These are phyloP conservation scores for Ophioninae sp. DNA, from an alignment of 2,888 invertebrate species.

Conservation along the genomic window DNA sequence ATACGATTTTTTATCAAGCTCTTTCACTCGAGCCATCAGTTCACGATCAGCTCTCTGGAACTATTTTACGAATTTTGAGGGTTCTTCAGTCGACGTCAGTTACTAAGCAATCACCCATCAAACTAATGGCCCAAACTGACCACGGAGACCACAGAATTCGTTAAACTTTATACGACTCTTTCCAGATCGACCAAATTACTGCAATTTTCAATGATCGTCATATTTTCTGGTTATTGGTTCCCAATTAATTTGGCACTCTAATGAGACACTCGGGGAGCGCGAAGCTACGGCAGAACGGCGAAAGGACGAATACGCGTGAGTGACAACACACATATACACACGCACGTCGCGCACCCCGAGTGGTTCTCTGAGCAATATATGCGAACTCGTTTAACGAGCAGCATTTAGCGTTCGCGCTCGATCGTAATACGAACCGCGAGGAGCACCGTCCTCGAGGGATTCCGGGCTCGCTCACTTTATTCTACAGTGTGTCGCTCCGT, in stretches of 20 bases:
- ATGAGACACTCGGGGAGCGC: constrained; percentile 68
- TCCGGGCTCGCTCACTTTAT: constrained; percentile 33
- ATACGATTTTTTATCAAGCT: neutral
- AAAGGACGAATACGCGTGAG: constrained; percentile 64
- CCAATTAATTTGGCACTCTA: constrained; percentile 72
- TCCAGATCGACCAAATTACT: neutral
- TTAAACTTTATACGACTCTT: neutral
- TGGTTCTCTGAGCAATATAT: constrained; percentile 23
- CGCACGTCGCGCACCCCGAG: neutral
- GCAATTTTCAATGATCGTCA: constrained; percentile 9
- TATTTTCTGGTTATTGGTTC: constrained; percentile 59
- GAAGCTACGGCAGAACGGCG: constrained; percentile 65
- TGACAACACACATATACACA: constrained; percentile 17
- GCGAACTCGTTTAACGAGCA: constrained; percentile 56
- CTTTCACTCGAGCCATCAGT: too few relatives aligned
- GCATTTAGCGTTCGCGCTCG: constrained; percentile 39
- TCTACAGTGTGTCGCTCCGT: constrained; percentile 32
- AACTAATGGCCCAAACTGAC: neutral
- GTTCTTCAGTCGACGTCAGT: neutral
- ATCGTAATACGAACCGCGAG: constrained; percentile 36
- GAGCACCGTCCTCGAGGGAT: constrained; percentile 48
- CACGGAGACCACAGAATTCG: neutral
- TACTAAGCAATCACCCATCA: neutral
- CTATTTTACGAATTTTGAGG: neutral
- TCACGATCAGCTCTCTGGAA: too few relatives aligned